Evolutionary conservation across 1,140 invertebrate species (phyloP).

Genomic region (Cryptotermes secundus): DNA sequence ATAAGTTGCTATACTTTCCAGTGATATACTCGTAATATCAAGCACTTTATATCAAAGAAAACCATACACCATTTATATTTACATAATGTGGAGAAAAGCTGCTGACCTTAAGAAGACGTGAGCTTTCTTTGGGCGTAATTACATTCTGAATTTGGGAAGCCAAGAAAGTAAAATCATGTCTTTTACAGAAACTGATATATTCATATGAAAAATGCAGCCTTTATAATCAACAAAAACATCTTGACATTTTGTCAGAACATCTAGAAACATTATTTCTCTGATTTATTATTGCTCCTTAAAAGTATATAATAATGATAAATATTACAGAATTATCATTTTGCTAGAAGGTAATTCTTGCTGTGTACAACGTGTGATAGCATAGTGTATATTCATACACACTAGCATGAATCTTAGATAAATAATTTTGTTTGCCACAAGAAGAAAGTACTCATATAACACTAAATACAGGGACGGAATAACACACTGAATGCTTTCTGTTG

Average conservation of each 20-base stretch:
- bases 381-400: slow-evolving; percentile 22
- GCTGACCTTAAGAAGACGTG: background rate
- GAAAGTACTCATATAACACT: slow-evolving; percentile 23
- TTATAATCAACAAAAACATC: slow-evolving; percentile 32
- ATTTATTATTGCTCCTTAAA: background rate
- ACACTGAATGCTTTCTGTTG: slow-evolving; percentile 28
- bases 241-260: slow-evolving; percentile 21
- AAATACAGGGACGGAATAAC: slow-evolving; percentile 30
- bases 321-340: slow-evolving; percentile 9
- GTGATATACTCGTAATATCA: background rate
- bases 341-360: slow-evolving; percentile 9
- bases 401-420: slow-evolving; percentile 24
- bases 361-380: slow-evolving; percentile 29
- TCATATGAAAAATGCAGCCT: slow-evolving; percentile 28
- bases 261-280: slow-evolving; percentile 14
- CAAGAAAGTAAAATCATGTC: background rate
- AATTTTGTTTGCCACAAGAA: slow-evolving; percentile 19
- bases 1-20: background rate
- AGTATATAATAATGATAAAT: background rate
- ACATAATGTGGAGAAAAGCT: background rate
- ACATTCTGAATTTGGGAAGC: background rate
- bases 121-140: background rate
- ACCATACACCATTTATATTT: background rate
- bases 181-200: background rate
- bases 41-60: background rate